phyloP scores from a whole-genome alignment of 2,888 invertebrate species.

The Macrophya annulata region DNA sequence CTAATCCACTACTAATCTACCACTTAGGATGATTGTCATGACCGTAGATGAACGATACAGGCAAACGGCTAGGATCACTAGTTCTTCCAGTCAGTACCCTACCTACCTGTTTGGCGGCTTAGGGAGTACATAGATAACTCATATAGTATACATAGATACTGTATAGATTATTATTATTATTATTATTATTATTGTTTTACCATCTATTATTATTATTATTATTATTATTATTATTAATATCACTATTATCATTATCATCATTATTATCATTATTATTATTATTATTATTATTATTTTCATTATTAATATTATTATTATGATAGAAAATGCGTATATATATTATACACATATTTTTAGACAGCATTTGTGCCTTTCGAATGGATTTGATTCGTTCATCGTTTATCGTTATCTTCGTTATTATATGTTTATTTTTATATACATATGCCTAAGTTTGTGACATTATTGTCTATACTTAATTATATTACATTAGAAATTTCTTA shows the following conservation, averaged over 20 bases:
- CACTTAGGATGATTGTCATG: slow-evolving; percentile 79
- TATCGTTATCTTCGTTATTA: not conserved
- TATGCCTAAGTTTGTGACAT: slow-evolving; percentile 5
- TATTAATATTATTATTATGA: not conserved
- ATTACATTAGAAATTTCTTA: slow-evolving; percentile 18
- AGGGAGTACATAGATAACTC: slow-evolving; percentile 78
- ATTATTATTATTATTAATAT: slow-evolving; percentile 54
- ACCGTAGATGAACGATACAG: slow-evolving; percentile 78
- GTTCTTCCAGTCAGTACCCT: slow-evolving; percentile 79
- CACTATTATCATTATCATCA: slow-evolving; percentile 48
- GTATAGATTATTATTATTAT: slow-evolving; percentile 54
- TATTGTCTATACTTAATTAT: not conserved
- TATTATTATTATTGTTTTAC: slow-evolving; percentile 55
- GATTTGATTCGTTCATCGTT: slow-evolving; percentile 5
- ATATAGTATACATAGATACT: slow-evolving; percentile 42
- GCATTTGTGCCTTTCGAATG: slow-evolving; percentile 48
- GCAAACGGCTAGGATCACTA: slow-evolving; percentile 78
- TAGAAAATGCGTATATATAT: not conserved
- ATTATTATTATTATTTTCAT: not conserved
- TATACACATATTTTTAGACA: slow-evolving; percentile 31
- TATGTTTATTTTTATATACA: not conserved
- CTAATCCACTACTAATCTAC: slow-evolving; percentile 64
- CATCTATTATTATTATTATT: slow-evolving; percentile 43
- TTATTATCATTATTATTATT: slow-evolving; percentile 47
- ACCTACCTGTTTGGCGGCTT: slow-evolving; percentile 76